A percentile compares a stretch with the other conserved stretches of the same genome.
These are phyloP conservation scores for Epicampocera succincta DNA, from an alignment of 2,888 invertebrate species.

Conservation along the genomic window DNA sequence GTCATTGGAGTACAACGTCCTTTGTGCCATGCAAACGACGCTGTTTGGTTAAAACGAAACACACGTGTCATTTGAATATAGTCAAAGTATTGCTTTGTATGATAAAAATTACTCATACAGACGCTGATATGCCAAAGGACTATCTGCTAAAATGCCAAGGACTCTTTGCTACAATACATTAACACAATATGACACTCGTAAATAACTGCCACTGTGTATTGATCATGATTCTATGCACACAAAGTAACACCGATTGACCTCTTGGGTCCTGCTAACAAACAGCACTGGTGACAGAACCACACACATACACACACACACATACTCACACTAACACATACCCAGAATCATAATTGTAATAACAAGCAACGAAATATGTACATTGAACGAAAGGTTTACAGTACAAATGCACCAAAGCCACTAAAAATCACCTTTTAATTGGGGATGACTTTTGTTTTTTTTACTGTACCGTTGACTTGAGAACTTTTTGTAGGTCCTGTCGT, in stretches of 20 bases:
- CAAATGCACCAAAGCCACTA: conserved; percentile 53
- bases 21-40: conserved; percentile 56
- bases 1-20: conserved; percentile 49
- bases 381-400: conserved; percentile 18
- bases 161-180: conserved; percentile 5
- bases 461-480: not conserved
- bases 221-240: conserved; percentile 55
- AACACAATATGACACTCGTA: conserved; percentile 34
- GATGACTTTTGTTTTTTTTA: conserved; percentile 33
- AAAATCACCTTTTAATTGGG: conserved; percentile 57
- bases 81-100: conserved; percentile 47
- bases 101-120: conserved; percentile 18
- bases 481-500: conserved; percentile 1
- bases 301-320: too few species aligned
- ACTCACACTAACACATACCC: not conserved
- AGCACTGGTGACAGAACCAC: not conserved
- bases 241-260: conserved; percentile 66
- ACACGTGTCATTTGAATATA: conserved; percentile 63
- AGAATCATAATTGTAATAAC: conserved; percentile 2
- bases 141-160: conserved; percentile 34
- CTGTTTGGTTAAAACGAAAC: conserved; percentile 41
- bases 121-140: conserved; percentile 2
- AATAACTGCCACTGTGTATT: conserved; percentile 60
- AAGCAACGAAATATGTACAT: not conserved
- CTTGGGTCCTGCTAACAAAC: conserved; percentile 56